These are phyloP conservation scores for Wasmannia auropunctata DNA, from an alignment of 1,140 invertebrate genomes.

Conservation along the genomic window DNA sequence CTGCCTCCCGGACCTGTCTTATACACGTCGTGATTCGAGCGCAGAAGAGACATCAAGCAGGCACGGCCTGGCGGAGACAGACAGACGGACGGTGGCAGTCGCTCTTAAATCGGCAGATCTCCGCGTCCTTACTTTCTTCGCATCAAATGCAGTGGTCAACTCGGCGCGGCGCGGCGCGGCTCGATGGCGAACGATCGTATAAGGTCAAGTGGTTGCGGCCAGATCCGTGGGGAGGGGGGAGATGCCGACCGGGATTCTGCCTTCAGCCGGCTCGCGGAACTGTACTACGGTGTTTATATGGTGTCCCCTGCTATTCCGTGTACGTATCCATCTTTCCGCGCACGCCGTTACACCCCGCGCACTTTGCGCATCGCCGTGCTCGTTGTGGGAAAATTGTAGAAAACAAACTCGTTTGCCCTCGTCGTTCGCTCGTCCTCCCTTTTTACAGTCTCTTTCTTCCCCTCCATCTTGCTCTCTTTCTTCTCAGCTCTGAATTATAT, in stretches of 20 bases:
- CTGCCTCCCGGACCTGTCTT: conserved; percentile 14
- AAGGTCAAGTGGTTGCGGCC: conserved; percentile 78
- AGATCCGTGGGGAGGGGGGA: conserved; percentile 75
- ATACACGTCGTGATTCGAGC: conserved; percentile 58
- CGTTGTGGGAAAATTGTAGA: conserved; percentile 84
- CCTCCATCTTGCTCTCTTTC: conserved; percentile 43
- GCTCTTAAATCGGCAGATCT: conserved; percentile 74
- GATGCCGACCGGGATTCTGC: conserved; percentile 79
- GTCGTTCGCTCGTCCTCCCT: conserved; percentile 24
- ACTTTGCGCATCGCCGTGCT: conserved; percentile 79
- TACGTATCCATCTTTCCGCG: conserved; percentile 77
- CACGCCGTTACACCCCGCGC: conserved; percentile 47
- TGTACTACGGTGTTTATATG: conserved; percentile 82
- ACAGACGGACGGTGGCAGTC: conserved; percentile 67
- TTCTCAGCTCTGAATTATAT: conserved; percentile 41
- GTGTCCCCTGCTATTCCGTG: conserved; percentile 80
- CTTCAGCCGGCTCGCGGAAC: conserved; percentile 82
- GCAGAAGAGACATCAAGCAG: conserved; percentile 71
- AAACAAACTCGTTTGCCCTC: conserved; percentile 83
- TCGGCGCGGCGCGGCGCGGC: conserved; percentile 32
- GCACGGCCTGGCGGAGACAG: conserved; percentile 40
- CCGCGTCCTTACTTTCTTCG: conserved; percentile 80
- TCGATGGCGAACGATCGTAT: conserved; percentile 79
- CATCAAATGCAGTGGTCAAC: conserved; percentile 77
- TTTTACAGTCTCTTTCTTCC: background rate